Percentiles rank a stretch among this genome's conserved stretches.
Evolutionary conservation across 2,113 vertebrate genomes (phyloP).

Genomic region (Misgurnus anguillicaudatus): DNA sequence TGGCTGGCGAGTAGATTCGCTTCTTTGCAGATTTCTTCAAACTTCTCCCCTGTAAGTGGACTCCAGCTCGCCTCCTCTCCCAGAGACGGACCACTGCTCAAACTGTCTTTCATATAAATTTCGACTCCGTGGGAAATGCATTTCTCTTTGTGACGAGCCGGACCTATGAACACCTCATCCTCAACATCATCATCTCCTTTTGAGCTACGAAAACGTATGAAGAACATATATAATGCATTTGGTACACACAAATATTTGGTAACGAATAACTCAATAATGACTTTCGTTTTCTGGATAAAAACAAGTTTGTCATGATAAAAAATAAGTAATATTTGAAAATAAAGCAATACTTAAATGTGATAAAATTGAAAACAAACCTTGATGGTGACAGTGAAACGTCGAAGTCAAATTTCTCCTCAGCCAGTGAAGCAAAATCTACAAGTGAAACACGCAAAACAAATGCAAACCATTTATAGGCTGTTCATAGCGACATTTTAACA

Average conservation of each 20-base stretch:
- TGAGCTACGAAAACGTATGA: conserved; percentile 59
- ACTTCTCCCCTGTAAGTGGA: conserved; percentile 78
- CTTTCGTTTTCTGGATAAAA: too few relatives aligned
- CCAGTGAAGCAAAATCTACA: conserved; percentile 63
- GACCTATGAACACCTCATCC: conserved; percentile 88
- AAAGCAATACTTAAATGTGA: too few relatives aligned
- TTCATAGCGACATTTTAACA: background rate
- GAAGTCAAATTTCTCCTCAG: conserved; percentile 79
- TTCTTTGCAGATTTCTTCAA: conserved; percentile 86
- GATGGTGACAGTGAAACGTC: conserved; percentile 74
- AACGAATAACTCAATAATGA: too few relatives aligned
- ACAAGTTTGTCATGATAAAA: too few relatives aligned
- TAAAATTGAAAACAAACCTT: conserved; percentile 63
- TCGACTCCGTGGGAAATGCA: conserved; percentile 70
- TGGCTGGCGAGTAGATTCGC: conserved; percentile 80
- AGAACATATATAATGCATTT: background rate
- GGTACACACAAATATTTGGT: background rate
- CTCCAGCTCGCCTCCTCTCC: conserved; percentile 73
- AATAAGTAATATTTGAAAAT: too few relatives aligned
- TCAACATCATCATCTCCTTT: conserved; percentile 76
- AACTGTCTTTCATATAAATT: background rate
- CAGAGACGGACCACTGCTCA: background rate
- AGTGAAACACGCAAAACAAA: background rate
- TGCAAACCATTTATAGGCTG: background rate
- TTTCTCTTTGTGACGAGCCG: conserved; percentile 75